Conservation (phyloP, 2,113 vertebrate species). For the Ranitomeya variabilis region DNA sequence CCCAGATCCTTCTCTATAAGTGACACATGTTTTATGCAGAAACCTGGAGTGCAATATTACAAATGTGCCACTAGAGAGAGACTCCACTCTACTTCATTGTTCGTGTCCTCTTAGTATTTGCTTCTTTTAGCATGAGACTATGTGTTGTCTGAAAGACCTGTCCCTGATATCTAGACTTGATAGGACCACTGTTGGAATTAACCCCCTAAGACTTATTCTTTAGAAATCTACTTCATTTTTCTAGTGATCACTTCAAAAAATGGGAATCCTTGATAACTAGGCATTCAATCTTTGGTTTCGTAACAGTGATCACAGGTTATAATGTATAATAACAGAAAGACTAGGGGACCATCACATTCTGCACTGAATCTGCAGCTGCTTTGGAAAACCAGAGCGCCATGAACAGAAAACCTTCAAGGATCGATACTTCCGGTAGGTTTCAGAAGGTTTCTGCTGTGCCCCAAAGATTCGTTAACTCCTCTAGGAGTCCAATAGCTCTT, state of each 20-base stretch:
- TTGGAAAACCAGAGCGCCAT: too few species aligned
- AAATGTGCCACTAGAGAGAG: slow-evolving; percentile 33
- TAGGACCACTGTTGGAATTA: not conserved
- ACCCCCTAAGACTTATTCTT: not conserved
- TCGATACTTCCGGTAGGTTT: too few species aligned
- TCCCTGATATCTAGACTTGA: not conserved
- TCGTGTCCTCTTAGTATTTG: not conserved
- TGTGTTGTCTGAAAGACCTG: not conserved
- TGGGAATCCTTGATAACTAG: not conserved
- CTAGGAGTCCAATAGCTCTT: too few species aligned
- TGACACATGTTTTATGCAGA: not conserved
- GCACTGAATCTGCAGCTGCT: too few species aligned
- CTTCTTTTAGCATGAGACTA: not conserved
- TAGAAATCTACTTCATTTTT: not conserved
- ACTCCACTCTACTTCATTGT: not conserved
- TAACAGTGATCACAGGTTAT: not conserved
- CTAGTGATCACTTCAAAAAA: too few species aligned
- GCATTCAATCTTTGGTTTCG: not conserved
- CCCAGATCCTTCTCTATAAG: too few species aligned
- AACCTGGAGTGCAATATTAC: not conserved
- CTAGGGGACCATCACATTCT: too few species aligned
- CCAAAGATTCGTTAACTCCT: too few species aligned
- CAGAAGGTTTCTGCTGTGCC: too few species aligned
- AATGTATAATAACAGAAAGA: too few species aligned
- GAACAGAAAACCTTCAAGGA: too few species aligned